Conservation (phyloP, 2,113 vertebrate genomes). For the Piaya cayana region DNA sequence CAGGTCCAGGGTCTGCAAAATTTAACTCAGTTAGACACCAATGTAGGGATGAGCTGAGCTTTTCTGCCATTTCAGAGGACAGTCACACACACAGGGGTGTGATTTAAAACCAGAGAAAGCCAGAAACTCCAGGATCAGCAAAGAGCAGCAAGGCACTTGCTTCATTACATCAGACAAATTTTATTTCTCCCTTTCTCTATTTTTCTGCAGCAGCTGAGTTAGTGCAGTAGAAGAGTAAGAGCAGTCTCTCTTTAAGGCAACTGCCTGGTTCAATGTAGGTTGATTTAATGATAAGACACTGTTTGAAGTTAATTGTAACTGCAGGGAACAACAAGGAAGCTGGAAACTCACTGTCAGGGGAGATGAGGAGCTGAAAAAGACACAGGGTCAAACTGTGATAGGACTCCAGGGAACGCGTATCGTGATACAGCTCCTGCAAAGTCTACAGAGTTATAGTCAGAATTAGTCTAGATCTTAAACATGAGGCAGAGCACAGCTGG, state of each 20-base stretch:
- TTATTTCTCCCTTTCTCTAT: neutral
- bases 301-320: slow-evolving; percentile 27
- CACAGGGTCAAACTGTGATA: neutral
- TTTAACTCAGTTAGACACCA: neutral
- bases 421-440: neutral
- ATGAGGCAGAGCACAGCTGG: neutral
- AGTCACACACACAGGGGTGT: neutral
- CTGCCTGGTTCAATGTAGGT: neutral
- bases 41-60: neutral
- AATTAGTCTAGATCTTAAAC: neutral
- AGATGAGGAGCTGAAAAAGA: neutral
- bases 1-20: neutral
- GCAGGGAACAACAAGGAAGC: neutral
- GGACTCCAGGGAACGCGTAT: neutral
- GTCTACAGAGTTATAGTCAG: neutral
- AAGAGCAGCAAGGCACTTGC: neutral
- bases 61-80: neutral
- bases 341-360: neutral
- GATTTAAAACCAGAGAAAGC: neutral
- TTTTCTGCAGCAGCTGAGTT: neutral
- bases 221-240: neutral
- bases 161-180: neutral
- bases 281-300: slow-evolving; percentile 23
- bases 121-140: neutral
- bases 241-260: slow-evolving; percentile 6